Evolutionary conservation across 2,888 invertebrate genomes (phyloP).

Genomic region (Noctua fimbriata): DNA sequence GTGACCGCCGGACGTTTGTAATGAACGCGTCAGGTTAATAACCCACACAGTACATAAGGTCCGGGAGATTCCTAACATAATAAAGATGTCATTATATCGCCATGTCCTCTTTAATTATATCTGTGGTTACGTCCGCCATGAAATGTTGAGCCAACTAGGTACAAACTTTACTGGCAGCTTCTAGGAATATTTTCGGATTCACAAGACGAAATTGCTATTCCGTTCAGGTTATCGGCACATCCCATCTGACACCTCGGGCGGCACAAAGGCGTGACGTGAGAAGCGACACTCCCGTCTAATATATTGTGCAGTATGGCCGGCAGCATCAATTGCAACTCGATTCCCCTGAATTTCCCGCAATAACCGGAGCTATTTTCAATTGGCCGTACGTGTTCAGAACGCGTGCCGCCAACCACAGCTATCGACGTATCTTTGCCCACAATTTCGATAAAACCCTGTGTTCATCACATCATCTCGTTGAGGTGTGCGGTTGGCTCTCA

Average conservation of each 20-base stretch:
- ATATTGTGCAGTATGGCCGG: slow-evolving; percentile 82
- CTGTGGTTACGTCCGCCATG: slow-evolving; percentile 17
- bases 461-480: slow-evolving; percentile 75
- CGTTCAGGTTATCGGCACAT: slow-evolving; percentile 53
- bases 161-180: slow-evolving; percentile 20
- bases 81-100: slow-evolving; percentile 73
- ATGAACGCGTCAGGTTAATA: slow-evolving; percentile 85
- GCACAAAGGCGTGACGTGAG: slow-evolving; percentile 75
- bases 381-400: slow-evolving; percentile 83
- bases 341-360: slow-evolving; percentile 84
- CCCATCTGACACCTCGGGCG: slow-evolving; percentile 64
- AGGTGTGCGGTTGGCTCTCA: slow-evolving; percentile 71
- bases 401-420: slow-evolving; percentile 85
- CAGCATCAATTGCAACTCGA: slow-evolving; percentile 84
- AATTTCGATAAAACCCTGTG: slow-evolving; percentile 84
- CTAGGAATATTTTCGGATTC: slow-evolving; percentile 41
- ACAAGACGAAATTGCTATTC: slow-evolving; percentile 54
- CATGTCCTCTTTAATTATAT: slow-evolving; percentile 66
- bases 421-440: slow-evolving; percentile 78
- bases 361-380: slow-evolving; percentile 88
- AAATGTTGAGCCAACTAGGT: slow-evolving; percentile 3
- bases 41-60: slow-evolving; percentile 76
- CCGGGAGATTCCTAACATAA: slow-evolving; percentile 80
- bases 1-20: slow-evolving; percentile 85
- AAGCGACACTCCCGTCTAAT: slow-evolving; percentile 72